Conservation (phyloP, 2,888 invertebrate species). For the Adineta ricciae region DNA sequence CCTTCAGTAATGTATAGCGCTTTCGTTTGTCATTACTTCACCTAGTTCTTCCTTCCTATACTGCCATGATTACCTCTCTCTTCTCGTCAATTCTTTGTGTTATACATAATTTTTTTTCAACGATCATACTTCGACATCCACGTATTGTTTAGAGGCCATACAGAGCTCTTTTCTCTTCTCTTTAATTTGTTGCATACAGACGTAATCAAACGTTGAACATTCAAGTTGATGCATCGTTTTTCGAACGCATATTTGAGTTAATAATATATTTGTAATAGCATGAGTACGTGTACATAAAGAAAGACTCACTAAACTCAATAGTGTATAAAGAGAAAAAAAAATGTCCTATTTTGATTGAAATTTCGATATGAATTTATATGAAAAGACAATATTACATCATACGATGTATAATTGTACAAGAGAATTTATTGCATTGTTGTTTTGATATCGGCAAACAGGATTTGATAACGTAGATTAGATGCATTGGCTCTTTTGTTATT, state of each 20-base stretch:
- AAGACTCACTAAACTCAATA: too few species aligned
- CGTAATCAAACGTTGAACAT: not conserved
- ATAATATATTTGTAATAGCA: not conserved
- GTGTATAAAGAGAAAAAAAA: too few species aligned
- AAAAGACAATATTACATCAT: too few species aligned
- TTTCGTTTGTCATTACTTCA: not conserved
- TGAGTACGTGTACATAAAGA: not conserved
- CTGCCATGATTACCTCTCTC: not conserved
- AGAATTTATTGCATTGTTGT: too few species aligned
- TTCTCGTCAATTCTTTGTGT: not conserved
- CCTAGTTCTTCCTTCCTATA: not conserved
- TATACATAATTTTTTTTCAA: not conserved
- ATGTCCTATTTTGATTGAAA: too few species aligned
- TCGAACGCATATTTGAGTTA: not conserved
- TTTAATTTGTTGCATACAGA: not conserved
- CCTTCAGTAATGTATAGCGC: not conserved
- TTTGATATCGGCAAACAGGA: too few species aligned
- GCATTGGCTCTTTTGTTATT: too few species aligned
- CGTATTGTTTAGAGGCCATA: not conserved
- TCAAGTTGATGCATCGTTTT: not conserved
- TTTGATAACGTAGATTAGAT: too few species aligned
- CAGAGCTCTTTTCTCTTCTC: not conserved
- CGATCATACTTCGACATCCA: not conserved
- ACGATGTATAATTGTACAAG: too few species aligned
- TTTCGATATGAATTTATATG: too few species aligned